Percentiles rank a stretch among this genome's conserved stretches.
Evolutionary conservation across 2,797 vertebrate species (phyloP).

Genomic region (Eurystomus glaucurus): DNA sequence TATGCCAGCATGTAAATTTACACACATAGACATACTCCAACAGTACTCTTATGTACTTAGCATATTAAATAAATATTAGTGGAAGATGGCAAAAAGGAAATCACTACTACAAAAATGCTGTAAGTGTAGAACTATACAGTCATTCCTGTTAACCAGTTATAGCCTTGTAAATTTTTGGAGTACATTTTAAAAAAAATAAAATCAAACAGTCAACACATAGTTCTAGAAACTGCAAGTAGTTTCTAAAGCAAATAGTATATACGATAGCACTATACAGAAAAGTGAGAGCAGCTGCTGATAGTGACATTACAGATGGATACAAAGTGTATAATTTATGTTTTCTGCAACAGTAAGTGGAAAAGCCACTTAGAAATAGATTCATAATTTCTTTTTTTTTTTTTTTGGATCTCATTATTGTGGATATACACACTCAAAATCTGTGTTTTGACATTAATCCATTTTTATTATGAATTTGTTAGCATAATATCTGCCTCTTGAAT

Average conservation of each 20-base stretch:
- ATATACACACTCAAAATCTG: neutral
- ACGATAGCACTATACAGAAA: slow-evolving; percentile 65
- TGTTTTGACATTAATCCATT: slow-evolving; percentile 52
- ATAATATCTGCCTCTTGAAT: neutral
- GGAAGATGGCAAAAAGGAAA: slow-evolving; percentile 39
- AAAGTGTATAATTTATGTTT: slow-evolving; percentile 81
- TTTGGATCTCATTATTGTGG: slow-evolving; percentile 41
- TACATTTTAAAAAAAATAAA: slow-evolving; percentile 18
- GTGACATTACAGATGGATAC: slow-evolving; percentile 78
- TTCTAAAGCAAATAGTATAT: slow-evolving; percentile 75
- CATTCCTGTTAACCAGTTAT: slow-evolving; percentile 3
- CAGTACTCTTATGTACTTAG: neutral
- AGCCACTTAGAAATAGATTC: slow-evolving; percentile 45
- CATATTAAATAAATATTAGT: slow-evolving; percentile 16
- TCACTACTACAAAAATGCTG: slow-evolving; percentile 18
- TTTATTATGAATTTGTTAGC: neutral
- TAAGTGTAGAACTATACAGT: slow-evolving; percentile 15
- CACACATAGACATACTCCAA: neutral
- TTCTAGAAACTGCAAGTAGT: slow-evolving; percentile 76
- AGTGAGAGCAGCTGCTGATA: slow-evolving; percentile 77
- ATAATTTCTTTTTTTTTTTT: slow-evolving; percentile 6
- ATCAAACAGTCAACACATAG: slow-evolving; percentile 44
- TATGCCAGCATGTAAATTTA: neutral
- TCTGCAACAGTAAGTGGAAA: slow-evolving; percentile 68
- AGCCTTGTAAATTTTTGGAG: slow-evolving; percentile 44